Evolutionary conservation across 92 coral and sea anemone genomes (phyloP), one percentile per base, ranked within the genome.

Genomic region (Isaurus tuberculatus): DNA sequence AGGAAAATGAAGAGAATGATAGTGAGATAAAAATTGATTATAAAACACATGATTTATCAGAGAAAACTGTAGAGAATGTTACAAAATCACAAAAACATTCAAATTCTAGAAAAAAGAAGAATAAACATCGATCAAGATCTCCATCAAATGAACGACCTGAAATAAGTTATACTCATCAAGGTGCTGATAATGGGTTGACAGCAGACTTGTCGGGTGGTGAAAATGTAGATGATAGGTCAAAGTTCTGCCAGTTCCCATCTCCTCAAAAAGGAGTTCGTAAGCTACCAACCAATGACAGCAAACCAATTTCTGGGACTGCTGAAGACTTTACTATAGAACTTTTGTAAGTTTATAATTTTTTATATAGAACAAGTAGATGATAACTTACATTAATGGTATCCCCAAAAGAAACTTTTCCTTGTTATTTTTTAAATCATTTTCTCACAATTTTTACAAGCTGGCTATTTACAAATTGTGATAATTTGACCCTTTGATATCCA

Each of bases 191-290:
- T 53, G 79, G 71, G 13, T 33, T 88, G 6, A 83, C 84, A 14
- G 86, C 90, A 40, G 84, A 36, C 26, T 32, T 23, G 5, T 36
- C 17, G 32, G 82, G 58, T 77, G 70, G 87, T 61, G 92, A 85
- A 57, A 92, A 93, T 83, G 73, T 91, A 1, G 89, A 91, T 37
- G 98, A 93, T 73, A 89, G 98, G 51, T 93, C 98, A 4, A 91
- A 89, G 78, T 93, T 83, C 78, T 90, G 90, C 23, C 98, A 93
- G 87, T 93, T 93, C 64, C 95, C 98, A 4, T 93, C 98, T 4
- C 98, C 98, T 2, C 84, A 84, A 0, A 91, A 89, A 48, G 80
- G 85, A 44, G 65, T 65, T 28, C 84, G 93, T 48, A 40, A 40
- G 46, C 67, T 82, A 33, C 88, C 70, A 30, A 72, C 40, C 36